Evolutionary conservation across 2,797 vertebrate species (phyloP), one percentile per base, ranked within the genome.

Genomic region (Caiman crocodilus): DNA sequence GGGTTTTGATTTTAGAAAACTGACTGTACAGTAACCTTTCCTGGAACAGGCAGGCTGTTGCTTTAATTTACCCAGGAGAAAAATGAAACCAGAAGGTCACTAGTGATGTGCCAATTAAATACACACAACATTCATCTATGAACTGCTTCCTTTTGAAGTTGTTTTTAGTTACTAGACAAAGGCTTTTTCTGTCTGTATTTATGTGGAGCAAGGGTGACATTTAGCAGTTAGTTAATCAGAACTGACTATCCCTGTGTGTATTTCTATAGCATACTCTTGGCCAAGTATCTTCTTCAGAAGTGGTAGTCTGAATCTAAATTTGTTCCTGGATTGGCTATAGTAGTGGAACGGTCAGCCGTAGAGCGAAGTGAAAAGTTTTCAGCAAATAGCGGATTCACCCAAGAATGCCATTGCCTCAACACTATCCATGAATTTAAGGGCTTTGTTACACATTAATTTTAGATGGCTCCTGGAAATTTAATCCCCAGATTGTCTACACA

Each of bases 41-140:
- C 2, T 61, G 73, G 63, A 85, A 23, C 11, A 58, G 23, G 82
- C 5, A 9, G 55, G 7, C 14, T 85, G n/a, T 59, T 59, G 21
- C 7, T 75, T 12, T 81, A 32, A 88, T 60, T 77, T 78, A 85
- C 5, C 4, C 26, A 64, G 59, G 13, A 69, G 26, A 56, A 83
- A 82, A 79, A 42, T 3, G 85, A 77, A 90, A 63, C 4, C 7
- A 21, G 8, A 50, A 77, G 28, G 3, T 3, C 32, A n/a, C 5
- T 26, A 28, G 9, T n/a, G 3, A 42, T 63, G 6, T 83, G 4
- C 4, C 0, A 0, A 59, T 28, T 56, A 80, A 42, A 57, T 21
- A 55, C 0, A 0, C 9, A 14, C 2, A 56, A 26, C 57, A 61
- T 14, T 79, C 0, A 21, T 25, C 5, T 50, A 57, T 9, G 76